A percentile compares a stretch with the other conserved stretches of the same genome.
Conservation (phyloP, 2,113 vertebrate species). For the Rhinolophus ferrumequinum region DNA sequence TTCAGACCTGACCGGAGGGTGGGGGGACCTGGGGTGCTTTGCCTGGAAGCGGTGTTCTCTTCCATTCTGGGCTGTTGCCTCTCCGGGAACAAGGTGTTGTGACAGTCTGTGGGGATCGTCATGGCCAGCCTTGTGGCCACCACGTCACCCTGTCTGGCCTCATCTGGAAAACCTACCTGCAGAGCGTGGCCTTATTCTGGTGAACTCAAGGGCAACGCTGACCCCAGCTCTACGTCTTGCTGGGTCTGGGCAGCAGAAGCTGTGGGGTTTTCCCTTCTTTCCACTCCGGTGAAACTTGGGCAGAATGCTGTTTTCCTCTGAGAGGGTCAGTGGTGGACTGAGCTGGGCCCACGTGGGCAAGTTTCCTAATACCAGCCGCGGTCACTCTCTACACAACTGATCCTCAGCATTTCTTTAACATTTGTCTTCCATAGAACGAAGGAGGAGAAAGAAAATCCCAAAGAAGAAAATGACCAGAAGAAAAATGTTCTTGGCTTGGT, state of each 20-base stretch:
- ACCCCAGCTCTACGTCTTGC: background rate
- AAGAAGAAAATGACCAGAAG: background rate
- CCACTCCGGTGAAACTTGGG: background rate
- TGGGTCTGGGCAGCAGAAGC: background rate
- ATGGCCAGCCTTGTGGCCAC: background rate
- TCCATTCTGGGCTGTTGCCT: background rate
- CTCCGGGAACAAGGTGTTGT: background rate
- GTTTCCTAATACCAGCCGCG: background rate
- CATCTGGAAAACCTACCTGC: background rate
- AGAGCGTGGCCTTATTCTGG: background rate
- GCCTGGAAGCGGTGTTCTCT: background rate
- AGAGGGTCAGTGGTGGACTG: background rate
- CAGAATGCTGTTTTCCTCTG: background rate
- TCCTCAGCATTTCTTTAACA: background rate
- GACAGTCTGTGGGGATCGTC: background rate
- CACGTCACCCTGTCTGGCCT: background rate
- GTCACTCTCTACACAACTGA: background rate
- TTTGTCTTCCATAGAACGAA: background rate
- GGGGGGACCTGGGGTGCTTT: background rate
- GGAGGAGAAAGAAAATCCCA: slow-evolving; percentile 6
- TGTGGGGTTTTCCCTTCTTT: background rate
- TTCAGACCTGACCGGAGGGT: background rate
- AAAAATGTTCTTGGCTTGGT: background rate
- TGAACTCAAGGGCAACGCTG: background rate
- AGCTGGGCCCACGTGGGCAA: background rate